Base-by-base conservation (phyloP, 2,888 invertebrate genomes). In the Tachystola acroxantha region DNA sequence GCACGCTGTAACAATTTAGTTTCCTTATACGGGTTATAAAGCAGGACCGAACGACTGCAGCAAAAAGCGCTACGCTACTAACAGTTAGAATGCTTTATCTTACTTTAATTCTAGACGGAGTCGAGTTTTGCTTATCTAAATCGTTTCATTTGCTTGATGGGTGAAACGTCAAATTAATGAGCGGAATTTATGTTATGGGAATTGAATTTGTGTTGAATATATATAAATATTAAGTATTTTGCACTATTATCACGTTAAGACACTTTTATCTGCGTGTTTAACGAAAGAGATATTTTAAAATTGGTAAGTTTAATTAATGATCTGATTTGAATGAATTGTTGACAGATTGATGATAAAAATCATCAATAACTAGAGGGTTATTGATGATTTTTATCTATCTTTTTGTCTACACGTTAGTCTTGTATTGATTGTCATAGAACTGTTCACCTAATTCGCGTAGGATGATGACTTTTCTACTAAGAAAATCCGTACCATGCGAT, bases 1-100 rank as follows among this genome's bases (percentile, higher is more conserved):
- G 84, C 70, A 56, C 50, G 61, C 53, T 57, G 60, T 70, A 73
- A 74, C 80, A 72, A 77, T 79, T 78, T 71, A 68, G 60, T 41
- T 45, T 32, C 80, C 80, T 51, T 78, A 74, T 80, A 79, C 52
- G 79, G 81, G 46, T 50, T 57, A 72, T 72, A 82, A 80, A 80
- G 75, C 58, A 53, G 46, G 39, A 57, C 78, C 77, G 74, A 75
- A 54, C 48, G 53, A 50, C 40, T 42, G 35, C 42, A 51, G 52
- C 46, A 50, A 58, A 57, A 53, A 52, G 42, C 40, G 40, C 41
- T 35, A 41, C 37, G 39, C 37, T 30, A 34, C 44, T 39, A 46
- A 50, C 56, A 37, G 54, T 56, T 57, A 50, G 48, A 46, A 47
- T 46, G 50, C 44, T 48, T 49, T 54, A 55, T 55, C 46, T 57